These are phyloP conservation scores for Cryptomyrus ogoouensis DNA, from an alignment of 2,113 vertebrate genomes.

Conservation along the genomic window DNA sequence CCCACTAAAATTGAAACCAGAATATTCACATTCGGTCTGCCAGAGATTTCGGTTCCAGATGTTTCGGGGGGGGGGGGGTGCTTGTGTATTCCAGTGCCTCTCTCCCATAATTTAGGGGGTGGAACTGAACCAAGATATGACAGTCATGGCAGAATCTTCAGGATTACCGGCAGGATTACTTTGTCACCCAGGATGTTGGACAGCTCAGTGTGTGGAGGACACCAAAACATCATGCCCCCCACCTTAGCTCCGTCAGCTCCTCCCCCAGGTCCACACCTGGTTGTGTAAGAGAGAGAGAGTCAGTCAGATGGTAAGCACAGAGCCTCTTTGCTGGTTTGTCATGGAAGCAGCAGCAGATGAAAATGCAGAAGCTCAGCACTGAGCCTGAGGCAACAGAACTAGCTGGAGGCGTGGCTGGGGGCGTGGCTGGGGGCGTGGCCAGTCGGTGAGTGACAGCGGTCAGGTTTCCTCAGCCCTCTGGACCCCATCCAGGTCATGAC, in stretches of 20 bases:
- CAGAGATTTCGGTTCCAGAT: background rate
- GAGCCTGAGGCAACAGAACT: background rate
- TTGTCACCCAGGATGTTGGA: background rate
- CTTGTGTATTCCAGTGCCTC: background rate
- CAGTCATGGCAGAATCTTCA: background rate
- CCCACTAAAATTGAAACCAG: background rate
- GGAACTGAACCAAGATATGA: background rate
- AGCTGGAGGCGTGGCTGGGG: background rate
- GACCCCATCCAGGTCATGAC: background rate
- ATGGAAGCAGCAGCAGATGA: background rate
- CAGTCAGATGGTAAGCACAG: background rate
- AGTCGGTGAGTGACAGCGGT: background rate
- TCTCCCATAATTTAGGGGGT: background rate
- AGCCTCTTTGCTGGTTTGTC: background rate
- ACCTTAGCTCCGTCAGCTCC: background rate
- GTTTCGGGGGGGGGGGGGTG: no score
- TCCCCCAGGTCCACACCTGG: background rate
- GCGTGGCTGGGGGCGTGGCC: background rate
- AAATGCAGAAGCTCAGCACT: background rate
- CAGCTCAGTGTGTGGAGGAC: background rate
- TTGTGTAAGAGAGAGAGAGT: background rate
- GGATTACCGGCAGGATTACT: background rate
- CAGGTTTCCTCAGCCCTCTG: background rate
- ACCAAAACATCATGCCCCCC: background rate
- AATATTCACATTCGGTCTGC: background rate